Evolutionary conservation across 2,113 vertebrate genomes (phyloP), one percentile per base, ranked within the genome.

Genomic region (Cyphotilapia sp.): DNA sequence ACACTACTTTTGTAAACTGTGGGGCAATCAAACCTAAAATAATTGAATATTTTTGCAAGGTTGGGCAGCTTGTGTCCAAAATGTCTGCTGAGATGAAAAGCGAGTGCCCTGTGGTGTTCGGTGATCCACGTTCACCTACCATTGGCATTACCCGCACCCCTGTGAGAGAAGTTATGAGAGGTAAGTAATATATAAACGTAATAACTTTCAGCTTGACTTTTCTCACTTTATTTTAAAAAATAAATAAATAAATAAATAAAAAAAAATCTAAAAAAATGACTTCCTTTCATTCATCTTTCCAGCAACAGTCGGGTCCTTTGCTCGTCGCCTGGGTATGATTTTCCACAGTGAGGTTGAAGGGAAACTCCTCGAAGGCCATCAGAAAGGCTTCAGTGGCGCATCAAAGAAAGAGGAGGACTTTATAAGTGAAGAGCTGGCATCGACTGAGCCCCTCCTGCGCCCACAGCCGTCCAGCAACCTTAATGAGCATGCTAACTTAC

Each of bases 81-180:
- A 45, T 22, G 5, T 81, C 87, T 29, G 74, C 57, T 27, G 33
- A 63, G 3, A 81, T 33, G 14, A 95, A 91, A 47, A 84, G 38
- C 8, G 89, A 87, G n/a, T 80, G 87, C 7, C 57, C 83, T 2
- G 19, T 76, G n/a, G 90, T 88, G 42, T 91, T 90, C 3, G 35
- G 83, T 6, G 98, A 99, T 92, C 98, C 98, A 0, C 97, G 98
- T 1, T 99, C 98, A 2, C 98, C 98, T 6, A 96, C 97, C 0
- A 86, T 95, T 14, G 98, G 97, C 2, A 94, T 99, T 27, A 87
- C 83, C 6, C 97, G 98, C 61, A 99, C 98, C 2, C 98, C 98
- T 8, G 91, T 97, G 94, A 98, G 97, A 84, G 94, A 96, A 5
- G 86, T 81, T n/a, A 90, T 96, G 57, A 93, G 87, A 59, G 97